These are phyloP conservation scores for Turritopsis rubra DNA, from an alignment of 30 jellyfish, hydroid and myxozoan species.

Conservation along the genomic window DNA sequence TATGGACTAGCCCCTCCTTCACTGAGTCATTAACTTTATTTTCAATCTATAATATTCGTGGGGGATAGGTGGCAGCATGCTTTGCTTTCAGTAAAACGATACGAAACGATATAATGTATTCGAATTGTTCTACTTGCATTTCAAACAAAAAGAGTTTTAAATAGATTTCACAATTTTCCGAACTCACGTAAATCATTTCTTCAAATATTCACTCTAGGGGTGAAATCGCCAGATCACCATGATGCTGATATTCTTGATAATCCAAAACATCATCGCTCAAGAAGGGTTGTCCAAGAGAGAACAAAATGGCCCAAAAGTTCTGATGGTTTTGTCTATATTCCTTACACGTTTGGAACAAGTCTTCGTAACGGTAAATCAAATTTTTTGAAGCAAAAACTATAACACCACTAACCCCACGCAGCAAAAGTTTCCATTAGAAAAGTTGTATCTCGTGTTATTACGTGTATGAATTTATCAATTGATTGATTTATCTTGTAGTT, in stretches of 20 bases:
- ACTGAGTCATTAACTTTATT: no score
- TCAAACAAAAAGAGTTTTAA: no score
- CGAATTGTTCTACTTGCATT: no score
- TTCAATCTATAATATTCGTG: no score
- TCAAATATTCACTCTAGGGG: neutral
- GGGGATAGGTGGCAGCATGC: no score
- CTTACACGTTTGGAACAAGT: neutral
- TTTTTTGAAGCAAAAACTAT: neutral
- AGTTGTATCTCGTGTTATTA: neutral
- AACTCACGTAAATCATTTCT: neutral
- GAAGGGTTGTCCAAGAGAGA: neutral
- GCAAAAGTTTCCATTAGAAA: neutral
- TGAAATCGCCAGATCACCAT: neutral
- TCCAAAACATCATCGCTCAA: neutral
- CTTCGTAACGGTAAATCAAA: neutral
- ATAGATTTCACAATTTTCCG: neutral
- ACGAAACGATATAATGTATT: no score
- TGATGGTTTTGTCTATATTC: neutral
- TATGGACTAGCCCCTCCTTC: no score
- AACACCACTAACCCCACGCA: neutral
- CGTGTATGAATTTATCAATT: neutral
- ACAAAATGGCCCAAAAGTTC: neutral
- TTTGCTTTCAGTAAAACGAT: no score
- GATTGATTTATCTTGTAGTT: neutral
- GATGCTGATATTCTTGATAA: neutral